Percentiles rank a stretch among this genome's conserved stretches.
Evolutionary conservation across 2,113 vertebrate species (phyloP).

Genomic region (Galbula dea): DNA sequence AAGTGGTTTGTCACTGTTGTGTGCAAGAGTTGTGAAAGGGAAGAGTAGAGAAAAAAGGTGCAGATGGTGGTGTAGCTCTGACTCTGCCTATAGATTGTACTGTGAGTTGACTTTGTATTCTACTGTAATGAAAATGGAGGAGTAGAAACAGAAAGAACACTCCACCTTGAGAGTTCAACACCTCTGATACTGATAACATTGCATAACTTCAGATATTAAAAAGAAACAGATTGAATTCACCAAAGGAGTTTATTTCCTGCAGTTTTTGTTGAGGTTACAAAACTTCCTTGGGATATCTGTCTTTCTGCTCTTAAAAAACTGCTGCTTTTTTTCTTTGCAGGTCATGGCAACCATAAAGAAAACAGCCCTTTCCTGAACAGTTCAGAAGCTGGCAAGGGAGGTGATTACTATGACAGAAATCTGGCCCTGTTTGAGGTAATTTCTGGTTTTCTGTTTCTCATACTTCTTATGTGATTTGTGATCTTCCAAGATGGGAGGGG

Average conservation of each 20-base stretch:
- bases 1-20: not conserved
- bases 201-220: not conserved
- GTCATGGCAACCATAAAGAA: slow-evolving; percentile 91
- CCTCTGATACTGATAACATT: not conserved
- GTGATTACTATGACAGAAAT: slow-evolving; percentile 93
- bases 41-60: not conserved
- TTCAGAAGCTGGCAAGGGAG: slow-evolving; percentile 81
- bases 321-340: slow-evolving; percentile 61
- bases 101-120: not conserved
- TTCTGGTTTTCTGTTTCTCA: not conserved
- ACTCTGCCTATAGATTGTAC: not conserved
- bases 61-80: not conserved
- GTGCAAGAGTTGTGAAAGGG: not conserved
- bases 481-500: not conserved
- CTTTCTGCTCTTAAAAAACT: not conserved
- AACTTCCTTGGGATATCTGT: not conserved
- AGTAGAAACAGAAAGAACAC: not conserved
- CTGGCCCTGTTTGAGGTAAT: slow-evolving; percentile 96
- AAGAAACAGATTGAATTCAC: not conserved
- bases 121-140: not conserved
- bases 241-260: not conserved
- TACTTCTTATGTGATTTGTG: not conserved
- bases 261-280: not conserved
- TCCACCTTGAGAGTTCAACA: not conserved
- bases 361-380: slow-evolving; percentile 90